These are phyloP conservation scores for Portunus trituberculatus DNA, from an alignment of 1,140 invertebrate genomes.

Conservation along the genomic window DNA sequence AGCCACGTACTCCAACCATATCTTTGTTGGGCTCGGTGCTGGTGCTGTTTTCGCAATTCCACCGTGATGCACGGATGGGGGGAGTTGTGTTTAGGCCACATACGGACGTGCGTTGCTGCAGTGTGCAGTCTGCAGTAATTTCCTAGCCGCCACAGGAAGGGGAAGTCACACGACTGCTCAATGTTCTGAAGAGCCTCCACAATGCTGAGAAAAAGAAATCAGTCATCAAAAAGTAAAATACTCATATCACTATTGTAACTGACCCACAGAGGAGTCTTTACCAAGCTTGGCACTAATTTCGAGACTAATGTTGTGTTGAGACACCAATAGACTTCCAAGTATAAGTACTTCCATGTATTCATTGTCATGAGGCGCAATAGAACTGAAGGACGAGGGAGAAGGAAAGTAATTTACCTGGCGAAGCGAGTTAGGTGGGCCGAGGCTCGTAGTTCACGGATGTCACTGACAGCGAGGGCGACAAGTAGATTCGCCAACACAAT, in stretches of 20 bases:
- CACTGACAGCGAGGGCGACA: slow-evolving; percentile 85
- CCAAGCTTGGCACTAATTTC: no score
- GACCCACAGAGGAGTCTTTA: no score
- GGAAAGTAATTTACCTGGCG: not conserved
- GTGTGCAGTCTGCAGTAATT: slow-evolving; percentile 33
- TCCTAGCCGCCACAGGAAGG: not conserved
- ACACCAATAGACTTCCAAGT: no score
- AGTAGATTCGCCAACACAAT: slow-evolving; percentile 85
- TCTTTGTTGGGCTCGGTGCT: not conserved
- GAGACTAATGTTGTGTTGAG: no score
- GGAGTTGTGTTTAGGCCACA: slow-evolving; percentile 45
- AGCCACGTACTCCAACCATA: not conserved
- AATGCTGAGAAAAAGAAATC: not conserved
- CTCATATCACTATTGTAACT: no score
- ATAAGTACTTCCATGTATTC: no score
- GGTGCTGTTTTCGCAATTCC: not conserved
- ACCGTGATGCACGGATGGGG: slow-evolving; percentile 9
- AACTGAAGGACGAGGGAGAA: no score
- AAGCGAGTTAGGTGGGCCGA: slow-evolving; percentile 81
- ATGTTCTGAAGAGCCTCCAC: slow-evolving; percentile 44
- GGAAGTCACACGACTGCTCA: slow-evolving; percentile 56
- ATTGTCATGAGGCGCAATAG: no score
- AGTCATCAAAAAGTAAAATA: no score
- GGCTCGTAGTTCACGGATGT: slow-evolving; percentile 83
- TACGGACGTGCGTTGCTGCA: not conserved